phyloP scores from a whole-genome alignment of 2,888 invertebrate species.

The Physocephala rufipes region DNA sequence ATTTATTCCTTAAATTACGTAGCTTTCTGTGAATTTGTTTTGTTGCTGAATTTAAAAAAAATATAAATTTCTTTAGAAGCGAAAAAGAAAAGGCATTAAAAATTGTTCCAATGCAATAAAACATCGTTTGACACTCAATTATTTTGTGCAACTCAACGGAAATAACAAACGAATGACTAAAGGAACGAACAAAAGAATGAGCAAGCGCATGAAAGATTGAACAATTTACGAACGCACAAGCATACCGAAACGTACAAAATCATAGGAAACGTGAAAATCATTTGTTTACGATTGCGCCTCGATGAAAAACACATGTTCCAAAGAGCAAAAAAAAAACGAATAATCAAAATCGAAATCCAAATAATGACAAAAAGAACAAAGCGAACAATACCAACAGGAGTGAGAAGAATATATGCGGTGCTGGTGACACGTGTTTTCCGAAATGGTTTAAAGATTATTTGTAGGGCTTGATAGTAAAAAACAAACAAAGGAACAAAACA shows the following conservation, averaged over 20 bases:
- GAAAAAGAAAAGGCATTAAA: background rate
- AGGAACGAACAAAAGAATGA: too few species aligned
- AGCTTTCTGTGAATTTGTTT: background rate
- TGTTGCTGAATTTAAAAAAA: background rate
- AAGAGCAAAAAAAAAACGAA: background rate
- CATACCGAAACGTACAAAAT: background rate
- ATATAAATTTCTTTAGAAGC: background rate
- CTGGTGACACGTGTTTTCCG: conserved; percentile 2
- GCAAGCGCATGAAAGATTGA: too few species aligned
- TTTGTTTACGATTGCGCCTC: conserved; percentile 8
- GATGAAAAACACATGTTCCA: conserved; percentile 6
- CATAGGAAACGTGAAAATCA: conserved; percentile 22
- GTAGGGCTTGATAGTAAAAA: background rate
- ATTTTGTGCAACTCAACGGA: conserved; percentile 34
- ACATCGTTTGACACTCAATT: conserved; percentile 33
- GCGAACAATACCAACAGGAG: background rate
- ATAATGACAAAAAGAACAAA: background rate
- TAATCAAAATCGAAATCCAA: too few species aligned
- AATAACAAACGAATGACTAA: too few species aligned
- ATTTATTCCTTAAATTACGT: too few species aligned
- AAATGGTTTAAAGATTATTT: conserved; percentile 4
- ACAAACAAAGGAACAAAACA: background rate
- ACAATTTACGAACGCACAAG: too few species aligned
- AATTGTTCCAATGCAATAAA: conserved; percentile 32
- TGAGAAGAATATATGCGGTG: background rate